These are phyloP conservation scores for Phrixothrix hirtus DNA, from an alignment of 2,888 invertebrate species.

Conservation along the genomic window DNA sequence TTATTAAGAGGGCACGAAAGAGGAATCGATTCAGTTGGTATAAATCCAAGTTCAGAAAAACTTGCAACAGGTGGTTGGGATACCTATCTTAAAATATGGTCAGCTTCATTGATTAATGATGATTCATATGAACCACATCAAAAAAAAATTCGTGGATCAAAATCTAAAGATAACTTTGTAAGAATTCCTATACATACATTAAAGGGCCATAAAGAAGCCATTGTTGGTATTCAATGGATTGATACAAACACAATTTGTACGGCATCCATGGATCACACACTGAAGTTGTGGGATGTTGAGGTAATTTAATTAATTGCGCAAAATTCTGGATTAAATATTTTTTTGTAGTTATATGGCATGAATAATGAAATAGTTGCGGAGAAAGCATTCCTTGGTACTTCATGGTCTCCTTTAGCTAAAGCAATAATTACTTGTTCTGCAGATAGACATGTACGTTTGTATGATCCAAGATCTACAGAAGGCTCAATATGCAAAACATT, in stretches of 20 bases:
- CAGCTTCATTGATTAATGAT: slow-evolving; percentile 58
- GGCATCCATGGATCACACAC: slow-evolving; percentile 93
- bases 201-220: slow-evolving; percentile 89
- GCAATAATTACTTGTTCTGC: slow-evolving; percentile 84
- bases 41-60: slow-evolving; percentile 66
- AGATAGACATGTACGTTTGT: slow-evolving; percentile 87
- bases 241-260: slow-evolving; percentile 78
- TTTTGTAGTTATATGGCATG: slow-evolving; percentile 67
- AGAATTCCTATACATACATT: slow-evolving; percentile 84
- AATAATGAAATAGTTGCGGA: slow-evolving; percentile 84
- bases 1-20: slow-evolving; percentile 90
- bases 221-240: slow-evolving; percentile 85
- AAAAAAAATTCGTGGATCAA: slow-evolving; percentile 44
- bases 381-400: slow-evolving; percentile 86
- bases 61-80: slow-evolving; percentile 93
- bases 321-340: slow-evolving; percentile 2
- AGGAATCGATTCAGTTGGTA: slow-evolving; percentile 85
- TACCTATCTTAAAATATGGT: slow-evolving; percentile 90
- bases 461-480: slow-evolving; percentile 88
- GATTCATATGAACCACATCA: slow-evolving; percentile 47
- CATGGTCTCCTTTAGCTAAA: slow-evolving; percentile 78
- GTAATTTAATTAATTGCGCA: slow-evolving; percentile 41
- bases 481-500: slow-evolving; percentile 85
- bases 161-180: slow-evolving; percentile 32
- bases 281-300: slow-evolving; percentile 92